A percentile compares a stretch with the other conserved stretches of the same genome.
These are phyloP conservation scores for Halisarca cf. caerulea DNA, from an alignment of 37 sponge, comb jelly and placozoan species.

Conservation along the genomic window DNA sequence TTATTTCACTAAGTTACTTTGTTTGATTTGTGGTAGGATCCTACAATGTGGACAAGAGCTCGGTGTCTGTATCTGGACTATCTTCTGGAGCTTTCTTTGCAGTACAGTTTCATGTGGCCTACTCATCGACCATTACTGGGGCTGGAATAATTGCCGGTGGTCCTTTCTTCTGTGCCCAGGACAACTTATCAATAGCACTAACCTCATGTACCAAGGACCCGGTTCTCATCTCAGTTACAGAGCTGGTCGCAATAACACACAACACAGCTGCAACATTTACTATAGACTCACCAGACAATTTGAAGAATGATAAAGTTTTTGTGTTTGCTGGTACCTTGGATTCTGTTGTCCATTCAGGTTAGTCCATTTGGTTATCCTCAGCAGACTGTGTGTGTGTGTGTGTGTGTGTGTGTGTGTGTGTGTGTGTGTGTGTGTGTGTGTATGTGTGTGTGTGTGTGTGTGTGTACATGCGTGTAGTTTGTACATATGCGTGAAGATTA, in stretches of 20 bases:
- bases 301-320: conserved; percentile 51
- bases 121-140: conserved; percentile 65
- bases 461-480: too few relatives aligned
- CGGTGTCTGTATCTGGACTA: conserved; percentile 76
- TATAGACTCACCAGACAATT: conserved; percentile 48
- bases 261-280: conserved; percentile 36
- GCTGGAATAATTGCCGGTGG: conserved; percentile 85
- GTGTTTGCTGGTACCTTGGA: conserved; percentile 72
- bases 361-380: not conserved
- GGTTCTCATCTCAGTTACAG: conserved; percentile 47
- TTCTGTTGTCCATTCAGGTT: conserved; percentile 65
- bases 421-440: too few relatives aligned
- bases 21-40: not conserved
- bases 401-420: too few relatives aligned
- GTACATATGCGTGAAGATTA: too few relatives aligned
- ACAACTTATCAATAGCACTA: conserved; percentile 41
- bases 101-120: conserved; percentile 86
- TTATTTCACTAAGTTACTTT: not conserved
- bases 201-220: conserved; percentile 52
- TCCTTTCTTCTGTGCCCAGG: conserved; percentile 78
- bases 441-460: too few relatives aligned
- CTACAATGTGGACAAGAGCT: conserved; percentile 49
- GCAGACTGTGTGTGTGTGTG: not conserved
- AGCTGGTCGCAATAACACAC: conserved; percentile 59
- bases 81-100: conserved; percentile 85